Base-by-base conservation (phyloP, 2,888 invertebrate genomes). In the Chrysolina americana region DNA sequence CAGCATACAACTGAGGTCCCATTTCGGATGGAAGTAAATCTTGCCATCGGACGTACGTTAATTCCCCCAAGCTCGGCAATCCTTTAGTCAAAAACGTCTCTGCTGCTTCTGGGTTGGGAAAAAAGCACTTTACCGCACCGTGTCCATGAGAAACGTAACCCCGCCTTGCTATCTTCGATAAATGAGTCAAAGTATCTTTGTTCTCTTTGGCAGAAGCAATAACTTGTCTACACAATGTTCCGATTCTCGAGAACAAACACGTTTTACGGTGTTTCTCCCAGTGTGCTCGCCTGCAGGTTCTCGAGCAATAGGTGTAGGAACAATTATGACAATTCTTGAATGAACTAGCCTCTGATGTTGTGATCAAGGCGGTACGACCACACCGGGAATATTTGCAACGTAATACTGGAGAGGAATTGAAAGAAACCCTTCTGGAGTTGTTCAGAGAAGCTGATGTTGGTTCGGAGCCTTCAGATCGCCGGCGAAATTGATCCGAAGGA, bases 311-410 rank as follows among this genome's bases (percentile, higher is more conserved):
- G 85, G 95, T 93, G 85, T 97, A 96, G 81, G 95, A 94, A 89
- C 98, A 98, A 88, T 98, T 98, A 89, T 97, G 97, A 88, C 97
- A 97, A 82, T 95, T 95, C 88, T 98, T 97, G 90, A 94, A 98
- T 83, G 92, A 91, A 81, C 92, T 91, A 81, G 95, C 93, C 76
- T 98, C 98, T 81, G 96, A 94, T 74, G 92, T 90, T 72, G 94
- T 87, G 2, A 92, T 92, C 65, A 94, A 91, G 73, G 93, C 91
- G 73, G 94, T 92, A 81, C 91, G 90, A 53, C 85, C 87, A 89
- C 97, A 96, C 87, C 95, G 94, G 13, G 94, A 93, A 89, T 94
- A 95, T 80, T 95, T 93, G 87, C 96, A 96, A 81, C 89, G 82
- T 87, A 91, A 75, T 86, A 87, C 86, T 79, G 87, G 84, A 64